Base-by-base conservation (phyloP, 64 coral and sea anemone species). In the Actinia equina region DNA sequence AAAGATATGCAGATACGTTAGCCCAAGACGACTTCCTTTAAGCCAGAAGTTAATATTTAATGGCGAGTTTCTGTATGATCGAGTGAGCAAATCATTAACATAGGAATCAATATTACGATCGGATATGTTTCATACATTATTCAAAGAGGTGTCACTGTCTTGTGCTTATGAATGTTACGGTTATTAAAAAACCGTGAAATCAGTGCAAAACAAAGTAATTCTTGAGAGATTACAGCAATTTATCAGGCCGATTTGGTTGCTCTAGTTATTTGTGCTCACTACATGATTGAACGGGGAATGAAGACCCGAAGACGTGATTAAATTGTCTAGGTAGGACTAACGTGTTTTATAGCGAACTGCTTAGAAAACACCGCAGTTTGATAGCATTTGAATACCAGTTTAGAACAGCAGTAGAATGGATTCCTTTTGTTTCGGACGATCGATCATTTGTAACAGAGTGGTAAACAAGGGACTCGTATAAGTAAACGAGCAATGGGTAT, bases 11-110 rank as follows among this genome's bases (percentile, higher is more conserved):
- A 71, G 69, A 59, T 84, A 55, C 43, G 52, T n/a, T 45, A 87
- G 17, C 43, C 60, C 79, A 25, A 90, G 51, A 51, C 79, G 51
- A 89, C 80, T 93, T 93, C 83, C 82, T 76, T 88, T 89, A 80
- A 42, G 71, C 81, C 80, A 70, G 41, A 96, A 93, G 94, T 96
- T 96, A 96, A 96, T 96, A 96, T 96, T 96, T 96, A 96, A 96
- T 96, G 80, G 61, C 43, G 52, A 46, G 16, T 83, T 93, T 93
- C 89, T 92, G 87, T 93, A 93, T 91, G 85, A 77, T 88, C 88
- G 85, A 83, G 88, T 87, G 52, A 84, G 91, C 94, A 93, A 96
- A 96, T 96, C 59, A 96, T 96, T 96, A 96, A 96, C 94, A 89
- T 84, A 77, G 71, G 88, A 84, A 90, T 92, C 92, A 89, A 92